Conservation (phyloP, 2,888 invertebrate genomes). For the Penaeus monodon region DNA sequence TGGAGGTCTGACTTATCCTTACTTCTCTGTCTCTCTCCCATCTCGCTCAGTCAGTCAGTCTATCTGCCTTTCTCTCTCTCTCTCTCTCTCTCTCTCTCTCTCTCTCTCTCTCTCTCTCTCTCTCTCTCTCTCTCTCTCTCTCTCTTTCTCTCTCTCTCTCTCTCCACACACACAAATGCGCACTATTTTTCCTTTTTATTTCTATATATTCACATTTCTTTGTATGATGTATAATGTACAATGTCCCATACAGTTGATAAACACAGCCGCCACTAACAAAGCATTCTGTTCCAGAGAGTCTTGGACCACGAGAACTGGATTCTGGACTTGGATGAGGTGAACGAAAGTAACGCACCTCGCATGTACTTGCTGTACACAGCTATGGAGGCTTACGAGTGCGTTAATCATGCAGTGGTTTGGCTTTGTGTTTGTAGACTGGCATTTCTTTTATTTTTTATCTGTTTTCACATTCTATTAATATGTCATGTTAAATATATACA, state of each 20-base stretch:
- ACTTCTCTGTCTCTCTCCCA: too few species aligned
- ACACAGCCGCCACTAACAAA: not conserved
- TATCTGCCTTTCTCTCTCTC: too few species aligned
- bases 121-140: not conserved
- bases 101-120: too few species aligned
- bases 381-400: constrained; percentile 66
- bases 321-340: constrained; percentile 70
- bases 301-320: constrained; percentile 71
- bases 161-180: too few species aligned
- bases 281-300: constrained; percentile 66
- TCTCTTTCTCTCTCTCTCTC: too few species aligned
- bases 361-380: constrained; percentile 71
- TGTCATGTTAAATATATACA: too few species aligned
- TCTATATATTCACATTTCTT: not conserved
- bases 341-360: constrained; percentile 66
- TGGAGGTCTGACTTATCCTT: too few species aligned
- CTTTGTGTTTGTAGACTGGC: not conserved
- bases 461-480: not conserved
- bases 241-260: too few species aligned
- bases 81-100: too few species aligned
- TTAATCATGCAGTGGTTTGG: not conserved
- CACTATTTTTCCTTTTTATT: too few species aligned
- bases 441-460: not conserved
- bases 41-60: not conserved
- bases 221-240: constrained; percentile 68